A percentile compares a stretch with the other conserved stretches of the same genome.
phyloP scores from a whole-genome alignment of 2,113 vertebrate species.

The Chaenocephalus aceratus region DNA sequence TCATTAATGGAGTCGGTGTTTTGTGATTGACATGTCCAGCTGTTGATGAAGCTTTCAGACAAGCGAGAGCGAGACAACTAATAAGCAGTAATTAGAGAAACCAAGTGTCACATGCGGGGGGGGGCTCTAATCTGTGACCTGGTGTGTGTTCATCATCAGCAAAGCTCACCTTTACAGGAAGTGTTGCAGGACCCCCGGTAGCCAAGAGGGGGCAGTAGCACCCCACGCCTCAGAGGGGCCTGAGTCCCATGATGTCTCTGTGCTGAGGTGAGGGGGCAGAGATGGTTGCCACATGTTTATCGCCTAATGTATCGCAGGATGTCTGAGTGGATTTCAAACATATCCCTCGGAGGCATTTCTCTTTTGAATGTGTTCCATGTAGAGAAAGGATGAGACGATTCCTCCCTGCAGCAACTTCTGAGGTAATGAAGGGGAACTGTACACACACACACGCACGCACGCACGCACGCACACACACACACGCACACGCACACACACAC shows the following conservation, averaged over 20 bases:
- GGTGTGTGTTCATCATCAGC: conserved; percentile 62
- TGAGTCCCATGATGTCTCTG: background rate
- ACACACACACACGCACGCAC: background rate
- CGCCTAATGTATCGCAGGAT: conserved; percentile 44
- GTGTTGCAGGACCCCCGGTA: background rate
- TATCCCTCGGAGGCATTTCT: conserved; percentile 64
- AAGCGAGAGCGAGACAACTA: conserved; percentile 70
- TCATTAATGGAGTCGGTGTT: conserved; percentile 66
- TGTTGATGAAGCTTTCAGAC: conserved; percentile 65
- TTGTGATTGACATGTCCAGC: conserved; percentile 57
- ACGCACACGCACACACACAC: too few relatives aligned
- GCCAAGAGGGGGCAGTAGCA: conserved; percentile 78
- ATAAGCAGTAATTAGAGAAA: conserved; percentile 78
- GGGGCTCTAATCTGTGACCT: conserved; percentile 23
- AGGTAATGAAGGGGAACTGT: conserved; percentile 35
- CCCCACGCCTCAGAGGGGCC: background rate
- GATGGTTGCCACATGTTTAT: conserved; percentile 55
- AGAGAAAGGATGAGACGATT: conserved; percentile 39
- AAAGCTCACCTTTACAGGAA: conserved; percentile 36
- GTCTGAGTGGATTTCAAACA: conserved; percentile 69
- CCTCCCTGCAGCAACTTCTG: conserved; percentile 48
- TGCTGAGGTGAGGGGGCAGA: conserved; percentile 30
- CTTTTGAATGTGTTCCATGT: conserved; percentile 45
- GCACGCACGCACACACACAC: too few relatives aligned
- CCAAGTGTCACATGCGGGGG: conserved; percentile 54